Base-by-base conservation (phyloP, 2,888 invertebrate species). In the Argynnis bischoffii region DNA sequence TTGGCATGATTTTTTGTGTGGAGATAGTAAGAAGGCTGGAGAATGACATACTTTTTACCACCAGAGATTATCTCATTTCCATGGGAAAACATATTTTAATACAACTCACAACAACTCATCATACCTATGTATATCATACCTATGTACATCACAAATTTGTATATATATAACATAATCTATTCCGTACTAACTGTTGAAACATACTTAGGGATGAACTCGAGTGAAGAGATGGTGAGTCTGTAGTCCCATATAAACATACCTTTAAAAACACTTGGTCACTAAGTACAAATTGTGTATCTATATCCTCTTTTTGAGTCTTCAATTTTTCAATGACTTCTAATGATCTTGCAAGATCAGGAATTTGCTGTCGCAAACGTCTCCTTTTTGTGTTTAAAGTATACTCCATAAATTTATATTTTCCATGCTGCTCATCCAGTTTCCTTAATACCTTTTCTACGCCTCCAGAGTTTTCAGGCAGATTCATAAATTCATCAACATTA, bases 391-490 rank as follows among this genome's bases (percentile, higher is more conserved):
- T 94, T 74, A 99, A 94, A 86, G 98, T 98, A 78, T 95, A 96
- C 89, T 99, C 99, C 98, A 99, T 98, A 84, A 98, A 98, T 91
- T 99, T 98, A 87, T 99, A 99, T 93, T 99, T 99, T 70, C 96
- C 96, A 91, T 98, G 98, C 82, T 97, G 97, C 82, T 99, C 99
- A 84, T 99, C 99, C 69, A 99, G 92, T 79, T 94, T 95, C 79
- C 96, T 96, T 64, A 99, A 90, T 16, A 98, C 98, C 83, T 95
- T 95, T 78, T 99, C 98, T 3, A 96, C 97, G 72, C 96, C 95
- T 61, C 95, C 96, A 73, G 94, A 94, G 82, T 98, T 98, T 80
- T 97, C 98, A 16, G 96, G 93, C 78, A 94, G 92, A 71, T 94
- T 94, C 98, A 99, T 98, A 87, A 96, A 99, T 67, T 95, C 95